A percentile compares a stretch with the other conserved stretches of the same genome.
These are phyloP conservation scores for Rhabdomys dilectus DNA, from an alignment of 2,113 vertebrate species.

Conservation along the genomic window DNA sequence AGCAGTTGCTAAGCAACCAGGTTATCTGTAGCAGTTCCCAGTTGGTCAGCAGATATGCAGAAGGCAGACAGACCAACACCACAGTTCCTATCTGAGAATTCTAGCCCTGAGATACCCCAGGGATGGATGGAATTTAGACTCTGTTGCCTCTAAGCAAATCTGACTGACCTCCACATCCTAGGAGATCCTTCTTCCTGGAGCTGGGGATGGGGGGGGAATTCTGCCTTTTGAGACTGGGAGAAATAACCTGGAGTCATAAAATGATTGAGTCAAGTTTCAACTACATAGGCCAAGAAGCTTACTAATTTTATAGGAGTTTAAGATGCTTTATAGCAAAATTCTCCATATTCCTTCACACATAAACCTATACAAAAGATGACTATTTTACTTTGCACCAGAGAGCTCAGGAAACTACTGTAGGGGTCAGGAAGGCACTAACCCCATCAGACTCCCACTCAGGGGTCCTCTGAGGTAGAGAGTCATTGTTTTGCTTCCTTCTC, in stretches of 20 bases:
- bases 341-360: not conserved
- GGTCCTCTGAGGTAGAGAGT: too few species aligned
- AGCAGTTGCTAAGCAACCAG: conserved; percentile 61
- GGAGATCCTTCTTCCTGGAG: too few species aligned
- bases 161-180: not conserved
- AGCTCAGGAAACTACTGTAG: conserved; percentile 14
- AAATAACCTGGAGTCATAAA: not conserved
- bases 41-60: not conserved
- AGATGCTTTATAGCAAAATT: not conserved
- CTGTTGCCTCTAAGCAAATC: not conserved
- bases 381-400: not conserved
- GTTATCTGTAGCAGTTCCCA: not conserved
- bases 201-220: not conserved
- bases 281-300: not conserved
- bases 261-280: not conserved
- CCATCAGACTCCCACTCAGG: not conserved
- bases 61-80: not conserved
- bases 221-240: not conserved
- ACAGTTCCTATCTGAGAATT: not conserved
- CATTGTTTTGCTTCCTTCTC: not conserved
- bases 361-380: not conserved
- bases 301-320: conserved; percentile 18
- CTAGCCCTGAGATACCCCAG: not conserved
- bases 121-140: conserved; percentile 1
- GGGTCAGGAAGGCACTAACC: not conserved